Evolutionary conservation across 1,140 invertebrate genomes (phyloP).

Genomic region (Ceratina calcarata): DNA sequence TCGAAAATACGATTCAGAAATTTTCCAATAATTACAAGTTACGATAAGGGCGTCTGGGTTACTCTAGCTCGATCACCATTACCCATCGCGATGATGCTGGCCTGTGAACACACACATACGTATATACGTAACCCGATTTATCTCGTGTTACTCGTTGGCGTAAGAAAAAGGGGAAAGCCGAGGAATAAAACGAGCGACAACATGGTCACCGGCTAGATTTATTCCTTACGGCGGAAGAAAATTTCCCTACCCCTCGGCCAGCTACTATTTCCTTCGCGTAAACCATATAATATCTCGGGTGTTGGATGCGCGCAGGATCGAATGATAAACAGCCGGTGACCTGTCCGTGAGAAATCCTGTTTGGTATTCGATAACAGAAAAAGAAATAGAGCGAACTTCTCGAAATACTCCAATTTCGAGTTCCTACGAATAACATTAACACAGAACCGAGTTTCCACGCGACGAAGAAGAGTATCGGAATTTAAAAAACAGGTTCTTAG

Average conservation of each 20-base stretch:
- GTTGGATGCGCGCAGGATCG: background rate
- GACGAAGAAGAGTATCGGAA: too few relatives aligned
- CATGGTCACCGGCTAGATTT: slow-evolving; percentile 12
- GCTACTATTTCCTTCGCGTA: background rate
- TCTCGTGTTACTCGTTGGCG: slow-evolving; percentile 17
- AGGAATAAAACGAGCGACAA: slow-evolving; percentile 1
- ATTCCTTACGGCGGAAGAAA: slow-evolving; percentile 22
- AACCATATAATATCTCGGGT: background rate
- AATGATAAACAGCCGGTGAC: background rate
- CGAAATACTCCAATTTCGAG: too few relatives aligned
- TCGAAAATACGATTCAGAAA: too few relatives aligned
- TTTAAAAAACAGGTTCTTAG: too few relatives aligned
- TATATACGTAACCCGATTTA: background rate
- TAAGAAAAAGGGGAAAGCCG: background rate
- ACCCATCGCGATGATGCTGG: background rate
- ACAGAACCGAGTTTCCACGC: too few relatives aligned
- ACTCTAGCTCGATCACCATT: slow-evolving; percentile 5
- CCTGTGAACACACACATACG: background rate
- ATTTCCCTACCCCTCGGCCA: background rate
- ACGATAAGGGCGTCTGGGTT: background rate
- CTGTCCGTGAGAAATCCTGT: too few relatives aligned
- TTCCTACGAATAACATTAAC: too few relatives aligned
- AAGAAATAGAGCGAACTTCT: too few relatives aligned
- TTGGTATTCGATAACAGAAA: background rate
- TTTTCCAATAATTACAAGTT: too few relatives aligned